phyloP scores from a whole-genome alignment of 1,140 invertebrate genomes.

The Lepidostoma basale region DNA sequence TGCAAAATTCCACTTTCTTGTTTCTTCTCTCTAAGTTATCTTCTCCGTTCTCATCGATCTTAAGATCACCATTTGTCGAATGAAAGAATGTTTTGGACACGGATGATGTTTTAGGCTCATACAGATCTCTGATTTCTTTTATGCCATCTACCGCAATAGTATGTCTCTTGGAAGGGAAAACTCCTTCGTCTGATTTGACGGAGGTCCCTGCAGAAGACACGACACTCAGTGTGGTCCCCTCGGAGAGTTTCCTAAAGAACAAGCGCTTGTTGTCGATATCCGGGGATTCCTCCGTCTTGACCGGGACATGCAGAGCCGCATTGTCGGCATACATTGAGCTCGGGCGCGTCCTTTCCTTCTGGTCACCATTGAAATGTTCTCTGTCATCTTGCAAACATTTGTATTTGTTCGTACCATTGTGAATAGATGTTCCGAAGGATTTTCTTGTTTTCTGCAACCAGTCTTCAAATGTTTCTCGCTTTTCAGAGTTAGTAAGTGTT shows the following conservation, averaged over 20 bases:
- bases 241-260: conserved; percentile 45
- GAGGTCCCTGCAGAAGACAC: not conserved
- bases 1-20: conserved; percentile 84
- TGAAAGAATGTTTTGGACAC: conserved; percentile 6
- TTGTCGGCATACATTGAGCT: not conserved
- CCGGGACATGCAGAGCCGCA: not conserved
- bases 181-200: not conserved
- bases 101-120: conserved; percentile 16
- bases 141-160: conserved; percentile 65
- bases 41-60: conserved; percentile 46
- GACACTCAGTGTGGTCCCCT: conserved; percentile 14
- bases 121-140: conserved; percentile 53
- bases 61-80: not conserved
- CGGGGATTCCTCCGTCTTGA: conserved; percentile 6
- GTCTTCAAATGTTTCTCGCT: conserved; percentile 53
- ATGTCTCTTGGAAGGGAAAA: conserved; percentile 57
- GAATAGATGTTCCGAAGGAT: conserved; percentile 5
- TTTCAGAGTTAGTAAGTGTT: conserved; percentile 23
- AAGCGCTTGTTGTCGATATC: not conserved
- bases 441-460: conserved; percentile 55
- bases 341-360: not conserved
- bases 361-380: not conserved
- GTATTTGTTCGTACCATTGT: conserved; percentile 14
- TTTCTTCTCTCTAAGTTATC: conserved; percentile 56
- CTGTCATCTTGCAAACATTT: conserved; percentile 9